Conservation (phyloP, 2,888 invertebrate species). For the Pammene fasciana region DNA sequence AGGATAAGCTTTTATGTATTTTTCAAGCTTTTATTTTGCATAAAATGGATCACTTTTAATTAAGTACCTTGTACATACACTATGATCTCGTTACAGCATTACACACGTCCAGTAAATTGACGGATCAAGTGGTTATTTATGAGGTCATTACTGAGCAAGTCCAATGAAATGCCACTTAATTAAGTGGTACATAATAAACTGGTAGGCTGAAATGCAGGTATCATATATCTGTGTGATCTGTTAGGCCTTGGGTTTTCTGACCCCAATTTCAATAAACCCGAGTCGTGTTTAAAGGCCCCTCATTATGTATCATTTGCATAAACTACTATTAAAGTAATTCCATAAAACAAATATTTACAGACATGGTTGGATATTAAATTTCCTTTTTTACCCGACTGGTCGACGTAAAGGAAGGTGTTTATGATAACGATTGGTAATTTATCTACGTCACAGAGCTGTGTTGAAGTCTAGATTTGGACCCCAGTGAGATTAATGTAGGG, state of each 20-base stretch:
- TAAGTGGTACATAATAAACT: too few relatives aligned
- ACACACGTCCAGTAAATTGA: not conserved
- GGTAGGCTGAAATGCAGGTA: too few relatives aligned
- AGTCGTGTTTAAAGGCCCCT: too few relatives aligned
- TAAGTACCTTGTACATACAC: not conserved
- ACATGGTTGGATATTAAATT: not conserved
- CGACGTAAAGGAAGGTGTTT: not conserved
- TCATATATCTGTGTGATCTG: too few relatives aligned
- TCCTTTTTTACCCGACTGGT: not conserved
- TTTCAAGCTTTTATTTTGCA: too few relatives aligned
- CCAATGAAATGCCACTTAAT: not conserved
- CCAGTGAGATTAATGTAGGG: conserved; percentile 10
- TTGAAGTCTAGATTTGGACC: conserved; percentile 11
- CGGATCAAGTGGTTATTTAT: conserved; percentile 6
- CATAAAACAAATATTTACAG: too few relatives aligned
- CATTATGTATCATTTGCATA: too few relatives aligned
- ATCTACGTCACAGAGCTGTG: conserved; percentile 17
- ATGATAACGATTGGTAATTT: not conserved
- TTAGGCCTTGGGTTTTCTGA: too few relatives aligned
- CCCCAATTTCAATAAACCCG: too few relatives aligned
- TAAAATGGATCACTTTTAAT: too few relatives aligned
- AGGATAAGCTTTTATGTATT: too few relatives aligned
- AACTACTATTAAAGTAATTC: too few relatives aligned
- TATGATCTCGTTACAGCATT: not conserved
- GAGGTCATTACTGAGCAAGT: not conserved